Evolutionary conservation across 2,113 vertebrate species (phyloP), one percentile per base, ranked within the genome.

Genomic region (Rhinichthys klamathensis): DNA sequence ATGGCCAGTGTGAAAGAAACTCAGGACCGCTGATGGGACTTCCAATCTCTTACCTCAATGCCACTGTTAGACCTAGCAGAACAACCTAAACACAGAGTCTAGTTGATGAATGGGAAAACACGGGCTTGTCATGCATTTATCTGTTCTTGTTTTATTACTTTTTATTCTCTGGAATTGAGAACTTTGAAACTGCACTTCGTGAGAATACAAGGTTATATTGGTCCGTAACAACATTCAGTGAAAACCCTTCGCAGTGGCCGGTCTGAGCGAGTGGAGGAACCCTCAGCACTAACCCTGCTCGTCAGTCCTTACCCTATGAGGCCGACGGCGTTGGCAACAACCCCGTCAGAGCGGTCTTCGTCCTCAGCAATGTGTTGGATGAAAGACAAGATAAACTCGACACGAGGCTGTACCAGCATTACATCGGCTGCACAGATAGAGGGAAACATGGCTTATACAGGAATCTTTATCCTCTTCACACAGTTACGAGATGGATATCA

Each of bases 321-420:
- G 0, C 98, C 98, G 0, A 96, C 96, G 0, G 97, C 96, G 44
- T 97, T 99, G 0, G 97, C 98, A 87, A 99, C 97, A 0, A 99
- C 98, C 0, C 96, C 95, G 0, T 99, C 98, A 0, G 97, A 98
- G 86, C 98, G 98, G 91, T 99, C 98, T 83, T 99, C 98, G 1
- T 99, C 98, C 90, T 97, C 95, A 0, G 98, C 98, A 69, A 99
- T 97, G 93, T 99, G 98, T 86, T 99, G 96, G 85, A 99, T 99
- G 94, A 99, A 99, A 83, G 97, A 99, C 35, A 99, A 94, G 90
- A 99, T 99, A 89, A 99, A 99, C 91, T 99, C 97, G 91, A 99
- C 97, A 87, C 97, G 95, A 23, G 98, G 98, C 90, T 99, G 98
- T 8, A 99, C 97, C 93, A 99, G 92, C 97, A 99, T 98, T 88